These are phyloP conservation scores for Hucho hucho DNA, from an alignment of 2,113 vertebrate species.

Conservation along the genomic window DNA sequence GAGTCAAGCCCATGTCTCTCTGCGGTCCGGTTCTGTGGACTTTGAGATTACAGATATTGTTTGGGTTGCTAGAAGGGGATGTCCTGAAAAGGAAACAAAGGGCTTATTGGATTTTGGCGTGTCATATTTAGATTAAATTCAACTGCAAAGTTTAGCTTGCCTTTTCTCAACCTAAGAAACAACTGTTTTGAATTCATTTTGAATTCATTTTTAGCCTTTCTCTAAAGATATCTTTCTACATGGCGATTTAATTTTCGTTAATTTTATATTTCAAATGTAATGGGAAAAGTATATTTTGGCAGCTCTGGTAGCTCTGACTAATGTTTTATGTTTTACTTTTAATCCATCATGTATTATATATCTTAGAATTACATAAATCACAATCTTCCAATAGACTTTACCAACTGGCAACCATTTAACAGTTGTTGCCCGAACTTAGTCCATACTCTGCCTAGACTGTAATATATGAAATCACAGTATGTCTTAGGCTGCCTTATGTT, in stretches of 20 bases:
- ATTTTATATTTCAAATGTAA: too few species aligned
- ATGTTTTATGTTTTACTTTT: too few species aligned
- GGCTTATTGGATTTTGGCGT: constrained; percentile 23
- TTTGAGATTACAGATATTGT: constrained; percentile 28
- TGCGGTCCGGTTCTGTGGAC: constrained; percentile 25
- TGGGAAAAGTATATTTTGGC: too few species aligned
- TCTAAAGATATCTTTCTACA: too few species aligned
- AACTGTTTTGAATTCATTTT: background rate
- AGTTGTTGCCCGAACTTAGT: background rate
- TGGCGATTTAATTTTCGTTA: too few species aligned
- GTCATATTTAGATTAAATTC: background rate
- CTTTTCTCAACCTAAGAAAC: background rate
- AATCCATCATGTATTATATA: too few species aligned
- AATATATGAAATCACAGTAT: constrained; percentile 30
- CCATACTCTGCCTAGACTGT: constrained; percentile 27
- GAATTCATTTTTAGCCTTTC: background rate
- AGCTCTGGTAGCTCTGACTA: too few species aligned
- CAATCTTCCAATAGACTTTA: background rate
- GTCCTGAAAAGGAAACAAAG: constrained; percentile 28
- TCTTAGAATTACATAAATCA: too few species aligned
- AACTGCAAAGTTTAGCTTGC: background rate
- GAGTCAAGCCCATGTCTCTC: constrained; percentile 30
- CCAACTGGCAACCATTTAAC: background rate
- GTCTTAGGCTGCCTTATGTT: constrained; percentile 25
- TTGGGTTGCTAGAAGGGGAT: constrained; percentile 31